phyloP scores from a whole-genome alignment of 2,113 vertebrate genomes.

The Nerophis ophidion region DNA sequence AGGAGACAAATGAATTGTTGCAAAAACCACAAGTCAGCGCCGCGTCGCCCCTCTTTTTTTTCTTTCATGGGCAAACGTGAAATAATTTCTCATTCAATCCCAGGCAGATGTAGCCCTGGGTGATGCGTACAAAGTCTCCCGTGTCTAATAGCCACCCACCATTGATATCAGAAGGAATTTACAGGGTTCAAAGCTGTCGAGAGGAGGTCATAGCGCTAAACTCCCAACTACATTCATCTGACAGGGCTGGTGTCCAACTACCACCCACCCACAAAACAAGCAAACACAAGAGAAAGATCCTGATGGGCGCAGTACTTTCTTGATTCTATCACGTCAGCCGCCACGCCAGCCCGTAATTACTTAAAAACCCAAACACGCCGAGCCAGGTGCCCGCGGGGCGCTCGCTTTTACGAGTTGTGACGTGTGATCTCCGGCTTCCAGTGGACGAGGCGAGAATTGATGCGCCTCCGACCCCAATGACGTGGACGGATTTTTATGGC shows the following conservation, averaged over 20 bases:
- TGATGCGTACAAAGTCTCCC: constrained; percentile 69
- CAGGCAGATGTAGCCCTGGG: constrained; percentile 72
- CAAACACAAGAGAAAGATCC: constrained; percentile 37
- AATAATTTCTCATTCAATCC: constrained; percentile 70
- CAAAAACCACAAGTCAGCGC: constrained; percentile 63
- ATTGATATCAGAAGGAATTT: constrained; percentile 74
- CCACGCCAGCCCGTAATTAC: constrained; percentile 66
- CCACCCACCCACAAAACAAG: constrained; percentile 64
- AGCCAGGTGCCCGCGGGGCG: constrained; percentile 51
- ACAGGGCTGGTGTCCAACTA: constrained; percentile 69
- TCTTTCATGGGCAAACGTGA: constrained; percentile 52
- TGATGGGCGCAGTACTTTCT: constrained; percentile 51
- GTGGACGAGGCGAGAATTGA: constrained; percentile 70
- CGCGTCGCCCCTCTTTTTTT: constrained; percentile 41
- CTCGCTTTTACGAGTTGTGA: constrained; percentile 41
- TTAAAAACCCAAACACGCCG: constrained; percentile 74
- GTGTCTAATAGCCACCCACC: constrained; percentile 74
- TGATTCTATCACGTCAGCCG: constrained; percentile 70
- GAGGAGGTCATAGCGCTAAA: constrained; percentile 70
- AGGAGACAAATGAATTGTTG: constrained; percentile 68
- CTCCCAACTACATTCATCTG: constrained; percentile 67
- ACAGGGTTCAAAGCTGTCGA: constrained; percentile 70
- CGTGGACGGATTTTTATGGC: constrained; percentile 66
- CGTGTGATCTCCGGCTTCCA: constrained; percentile 63
- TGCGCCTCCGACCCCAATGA: constrained; percentile 67